Conservation (phyloP, 2,888 invertebrate genomes). For the Limnephilus lunatus region DNA sequence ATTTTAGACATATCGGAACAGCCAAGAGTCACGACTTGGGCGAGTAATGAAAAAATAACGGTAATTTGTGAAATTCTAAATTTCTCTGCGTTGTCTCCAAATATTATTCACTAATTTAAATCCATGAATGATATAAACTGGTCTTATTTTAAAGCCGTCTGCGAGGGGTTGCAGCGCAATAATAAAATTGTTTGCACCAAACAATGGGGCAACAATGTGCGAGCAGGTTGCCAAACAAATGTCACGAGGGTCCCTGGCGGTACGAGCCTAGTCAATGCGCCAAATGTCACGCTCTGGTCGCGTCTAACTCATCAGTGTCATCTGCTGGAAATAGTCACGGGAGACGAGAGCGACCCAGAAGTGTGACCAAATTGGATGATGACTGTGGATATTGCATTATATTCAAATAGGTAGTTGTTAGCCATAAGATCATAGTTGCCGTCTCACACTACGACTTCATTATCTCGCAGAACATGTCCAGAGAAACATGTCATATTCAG, state of each 20-base stretch:
- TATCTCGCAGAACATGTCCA: too few relatives aligned
- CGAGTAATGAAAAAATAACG: too few relatives aligned
- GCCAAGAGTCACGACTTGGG: too few relatives aligned
- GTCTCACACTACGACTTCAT: too few relatives aligned
- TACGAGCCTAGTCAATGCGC: slow-evolving; percentile 40
- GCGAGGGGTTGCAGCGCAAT: slow-evolving; percentile 32
- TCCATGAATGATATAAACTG: neutral
- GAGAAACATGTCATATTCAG: too few relatives aligned
- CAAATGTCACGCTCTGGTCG: slow-evolving; percentile 55
- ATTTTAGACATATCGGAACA: too few relatives aligned
- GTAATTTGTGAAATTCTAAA: too few relatives aligned
- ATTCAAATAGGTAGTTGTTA: neutral
- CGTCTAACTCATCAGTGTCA: slow-evolving; percentile 37
- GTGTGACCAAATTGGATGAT: neutral
- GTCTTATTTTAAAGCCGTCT: slow-evolving; percentile 33
- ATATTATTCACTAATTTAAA: neutral
- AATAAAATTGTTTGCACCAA: slow-evolving; percentile 61
- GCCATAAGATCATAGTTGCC: too few relatives aligned
- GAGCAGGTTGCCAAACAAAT: slow-evolving; percentile 61
- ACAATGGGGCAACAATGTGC: slow-evolving; percentile 53
- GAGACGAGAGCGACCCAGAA: neutral
- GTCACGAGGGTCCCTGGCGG: slow-evolving; percentile 48
- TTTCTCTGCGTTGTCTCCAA: neutral
- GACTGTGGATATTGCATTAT: neutral
- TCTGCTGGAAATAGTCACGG: neutral